A percentile compares a stretch with the other conserved stretches of the same genome.
These are phyloP conservation scores for Mobula hypostoma DNA, from an alignment of 2,113 vertebrate genomes.

Conservation along the genomic window DNA sequence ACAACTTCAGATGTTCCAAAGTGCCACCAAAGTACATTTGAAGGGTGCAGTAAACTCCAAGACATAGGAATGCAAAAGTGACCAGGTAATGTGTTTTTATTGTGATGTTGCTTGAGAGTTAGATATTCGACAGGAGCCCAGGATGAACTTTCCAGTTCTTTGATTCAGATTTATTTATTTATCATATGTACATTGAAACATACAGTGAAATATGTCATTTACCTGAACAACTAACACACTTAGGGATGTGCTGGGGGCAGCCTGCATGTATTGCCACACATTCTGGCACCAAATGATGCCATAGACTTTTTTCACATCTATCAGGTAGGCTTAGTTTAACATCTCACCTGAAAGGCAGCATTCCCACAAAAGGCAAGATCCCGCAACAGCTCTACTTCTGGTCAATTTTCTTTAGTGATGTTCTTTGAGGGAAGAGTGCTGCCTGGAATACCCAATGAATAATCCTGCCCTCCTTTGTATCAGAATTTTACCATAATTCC, in stretches of 20 bases:
- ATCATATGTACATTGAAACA: too few species aligned
- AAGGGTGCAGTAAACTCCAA: not conserved
- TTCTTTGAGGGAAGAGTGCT: not conserved
- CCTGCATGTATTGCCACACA: too few species aligned
- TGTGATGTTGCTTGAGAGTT: too few species aligned
- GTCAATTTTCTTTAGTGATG: not conserved
- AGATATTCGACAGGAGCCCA: not conserved
- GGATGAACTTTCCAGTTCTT: too few species aligned
- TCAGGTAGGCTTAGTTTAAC: not conserved
- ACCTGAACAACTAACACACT: too few species aligned
- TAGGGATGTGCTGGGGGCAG: too few species aligned
- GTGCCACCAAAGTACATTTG: not conserved
- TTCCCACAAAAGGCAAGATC: too few species aligned
- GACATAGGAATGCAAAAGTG: not conserved
- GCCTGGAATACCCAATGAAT: not conserved
- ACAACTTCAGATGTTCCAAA: not conserved
- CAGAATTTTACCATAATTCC: too few species aligned
- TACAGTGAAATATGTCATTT: too few species aligned
- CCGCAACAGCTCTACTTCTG: too few species aligned
- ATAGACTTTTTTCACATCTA: not conserved
- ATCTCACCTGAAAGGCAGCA: not conserved
- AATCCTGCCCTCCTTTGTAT: not conserved
- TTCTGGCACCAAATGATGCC: not conserved
- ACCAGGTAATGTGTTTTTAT: not conserved
- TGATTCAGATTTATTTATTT: too few species aligned